Evolutionary conservation across 2,888 invertebrate genomes (phyloP).

Genomic region (Eustalomyia histrio): DNA sequence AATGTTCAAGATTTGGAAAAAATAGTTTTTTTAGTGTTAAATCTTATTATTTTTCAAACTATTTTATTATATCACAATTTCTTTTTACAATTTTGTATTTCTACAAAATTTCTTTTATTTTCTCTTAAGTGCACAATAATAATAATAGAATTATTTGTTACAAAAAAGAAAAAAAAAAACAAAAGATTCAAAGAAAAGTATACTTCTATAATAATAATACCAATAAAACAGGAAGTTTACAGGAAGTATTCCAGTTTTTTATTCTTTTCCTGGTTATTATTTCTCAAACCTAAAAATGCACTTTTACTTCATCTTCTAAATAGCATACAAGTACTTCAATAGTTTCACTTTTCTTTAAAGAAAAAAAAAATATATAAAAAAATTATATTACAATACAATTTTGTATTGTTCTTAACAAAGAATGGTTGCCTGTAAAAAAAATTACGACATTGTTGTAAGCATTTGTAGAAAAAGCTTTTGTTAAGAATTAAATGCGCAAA

Average conservation of each 20-base stretch:
- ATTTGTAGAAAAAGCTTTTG: no score
- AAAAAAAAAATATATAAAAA: neutral
- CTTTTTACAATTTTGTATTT: neutral
- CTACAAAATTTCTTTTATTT: slow-evolving; percentile 6
- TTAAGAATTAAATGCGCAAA: no score
- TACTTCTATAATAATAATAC: slow-evolving; percentile 35
- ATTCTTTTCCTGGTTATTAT: slow-evolving; percentile 48
- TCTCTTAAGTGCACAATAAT: slow-evolving; percentile 29
- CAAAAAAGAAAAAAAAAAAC: no score
- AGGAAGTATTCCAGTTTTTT: slow-evolving; percentile 68
- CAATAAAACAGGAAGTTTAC: slow-evolving; percentile 54
- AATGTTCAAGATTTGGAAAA: no score
- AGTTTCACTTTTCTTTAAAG: slow-evolving; percentile 54
- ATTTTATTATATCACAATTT: neutral
- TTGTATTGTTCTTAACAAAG: neutral
- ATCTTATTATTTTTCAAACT: neutral
- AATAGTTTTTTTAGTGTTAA: no score
- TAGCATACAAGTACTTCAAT: slow-evolving; percentile 43
- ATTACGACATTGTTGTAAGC: neutral
- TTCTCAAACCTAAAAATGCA: slow-evolving; percentile 55
- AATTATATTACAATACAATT: neutral
- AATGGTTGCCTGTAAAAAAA: neutral
- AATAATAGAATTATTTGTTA: slow-evolving; percentile 15
- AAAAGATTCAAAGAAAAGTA: slow-evolving; percentile 39
- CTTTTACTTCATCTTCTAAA: slow-evolving; percentile 54